Conservation (phyloP, 1,140 invertebrate species). For the Epicauta chinensis region DNA sequence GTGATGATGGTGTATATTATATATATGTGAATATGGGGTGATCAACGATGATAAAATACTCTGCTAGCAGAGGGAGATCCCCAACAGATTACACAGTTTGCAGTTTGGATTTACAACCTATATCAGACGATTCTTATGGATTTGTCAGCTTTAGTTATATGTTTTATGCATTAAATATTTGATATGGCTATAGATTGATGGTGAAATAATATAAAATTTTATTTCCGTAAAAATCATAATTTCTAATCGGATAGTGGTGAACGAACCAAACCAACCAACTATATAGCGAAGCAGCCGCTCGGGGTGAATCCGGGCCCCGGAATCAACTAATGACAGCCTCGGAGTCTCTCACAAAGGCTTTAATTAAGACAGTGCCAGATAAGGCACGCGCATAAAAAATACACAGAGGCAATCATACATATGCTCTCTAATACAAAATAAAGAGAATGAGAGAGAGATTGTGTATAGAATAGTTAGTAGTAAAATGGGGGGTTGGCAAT, state of each 20-base stretch:
- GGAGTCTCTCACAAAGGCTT: slow-evolving; percentile 31
- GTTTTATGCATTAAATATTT: slow-evolving; percentile 21
- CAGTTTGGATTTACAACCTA: slow-evolving; percentile 37
- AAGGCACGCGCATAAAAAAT: slow-evolving; percentile 34
- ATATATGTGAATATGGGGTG: slow-evolving; percentile 23
- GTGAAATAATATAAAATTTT: too few species aligned
- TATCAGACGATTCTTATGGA: slow-evolving; percentile 33
- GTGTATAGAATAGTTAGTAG: too few species aligned
- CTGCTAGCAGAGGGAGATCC: slow-evolving; percentile 20
- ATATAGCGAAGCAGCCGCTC: neutral
- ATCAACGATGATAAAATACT: slow-evolving; percentile 20
- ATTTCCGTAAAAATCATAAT: neutral
- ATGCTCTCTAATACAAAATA: slow-evolving; percentile 3
- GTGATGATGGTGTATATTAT: slow-evolving; percentile 18
- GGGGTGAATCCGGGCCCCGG: slow-evolving; percentile 13
- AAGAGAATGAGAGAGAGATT: too few species aligned
- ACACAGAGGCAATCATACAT: slow-evolving; percentile 30
- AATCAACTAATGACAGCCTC: slow-evolving; percentile 31
- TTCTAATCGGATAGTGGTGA: neutral
- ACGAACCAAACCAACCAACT: too few species aligned
- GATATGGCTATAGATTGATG: neutral
- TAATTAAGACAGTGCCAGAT: slow-evolving; percentile 34
- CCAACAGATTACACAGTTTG: slow-evolving; percentile 38
- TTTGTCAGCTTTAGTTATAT: slow-evolving; percentile 31
- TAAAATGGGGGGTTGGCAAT: too few species aligned